phyloP scores from a whole-genome alignment of 2,113 vertebrate species.

The Hippocampus barbouri region DNA sequence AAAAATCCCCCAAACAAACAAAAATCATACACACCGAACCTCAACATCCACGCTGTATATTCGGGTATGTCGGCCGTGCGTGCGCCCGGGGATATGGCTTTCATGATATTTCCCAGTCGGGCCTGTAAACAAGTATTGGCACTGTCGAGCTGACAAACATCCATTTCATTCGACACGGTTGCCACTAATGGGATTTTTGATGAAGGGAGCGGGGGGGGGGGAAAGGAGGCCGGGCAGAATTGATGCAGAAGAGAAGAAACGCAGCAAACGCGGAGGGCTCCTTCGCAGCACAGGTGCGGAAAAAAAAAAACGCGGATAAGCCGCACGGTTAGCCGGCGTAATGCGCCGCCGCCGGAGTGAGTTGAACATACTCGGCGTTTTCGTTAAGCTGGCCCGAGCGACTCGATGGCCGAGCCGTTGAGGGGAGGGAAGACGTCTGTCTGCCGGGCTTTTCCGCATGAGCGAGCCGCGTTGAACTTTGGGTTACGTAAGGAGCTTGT shows the following conservation, averaged over 20 bases:
- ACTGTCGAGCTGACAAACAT: slow-evolving; percentile 34
- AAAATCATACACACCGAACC: too few relatives aligned
- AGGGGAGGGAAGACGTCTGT: slow-evolving; percentile 18
- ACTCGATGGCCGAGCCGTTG: slow-evolving; percentile 17
- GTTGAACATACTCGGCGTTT: slow-evolving; percentile 9
- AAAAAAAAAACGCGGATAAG: slow-evolving; percentile 1
- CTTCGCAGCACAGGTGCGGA: slow-evolving; percentile 2
- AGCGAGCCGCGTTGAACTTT: slow-evolving; percentile 24
- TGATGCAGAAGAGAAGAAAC: background rate
- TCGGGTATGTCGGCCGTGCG: background rate
- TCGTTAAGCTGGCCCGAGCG: slow-evolving; percentile 14
- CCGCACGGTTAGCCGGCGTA: slow-evolving; percentile 1
- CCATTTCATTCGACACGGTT: slow-evolving; percentile 44
- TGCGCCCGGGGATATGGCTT: slow-evolving; percentile 5
- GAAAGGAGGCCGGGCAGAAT: slow-evolving; percentile 34
- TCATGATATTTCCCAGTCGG: slow-evolving; percentile 16
- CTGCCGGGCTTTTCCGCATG: slow-evolving; percentile 37
- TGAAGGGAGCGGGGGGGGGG: slow-evolving; percentile 24
- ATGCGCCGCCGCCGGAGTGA: background rate
- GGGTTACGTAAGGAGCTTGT: slow-evolving; percentile 21
- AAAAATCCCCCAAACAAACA: background rate
- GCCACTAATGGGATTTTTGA: slow-evolving; percentile 50
- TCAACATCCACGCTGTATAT: background rate
- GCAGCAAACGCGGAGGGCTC: slow-evolving; percentile 6
- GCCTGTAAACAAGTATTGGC: slow-evolving; percentile 36